Conservation (phyloP, 2,888 invertebrate species). For the Melolontha melolontha region DNA sequence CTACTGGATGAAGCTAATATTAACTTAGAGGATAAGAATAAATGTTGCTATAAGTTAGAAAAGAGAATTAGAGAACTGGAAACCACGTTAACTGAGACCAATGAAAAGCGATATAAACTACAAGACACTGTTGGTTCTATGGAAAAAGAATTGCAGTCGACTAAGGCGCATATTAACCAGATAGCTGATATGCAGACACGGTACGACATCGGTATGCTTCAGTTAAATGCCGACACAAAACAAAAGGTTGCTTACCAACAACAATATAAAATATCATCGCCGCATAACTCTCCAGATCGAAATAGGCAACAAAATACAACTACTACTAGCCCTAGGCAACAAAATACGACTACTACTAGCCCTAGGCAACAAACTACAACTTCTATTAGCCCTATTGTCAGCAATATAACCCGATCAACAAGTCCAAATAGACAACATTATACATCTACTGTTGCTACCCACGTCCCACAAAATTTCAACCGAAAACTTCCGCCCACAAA, state of each 20-base stretch:
- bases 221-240: constrained; percentile 17
- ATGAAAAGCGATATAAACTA: constrained; percentile 61
- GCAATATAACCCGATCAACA: neutral
- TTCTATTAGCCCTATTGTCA: too few species aligned
- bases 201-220: constrained; percentile 53
- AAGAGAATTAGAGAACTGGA: constrained; percentile 58
- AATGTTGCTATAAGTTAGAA: constrained; percentile 55
- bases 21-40: constrained; percentile 55
- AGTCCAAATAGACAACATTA: neutral
- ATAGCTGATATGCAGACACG: constrained; percentile 59
- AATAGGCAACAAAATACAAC: neutral
- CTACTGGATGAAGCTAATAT: constrained; percentile 57
- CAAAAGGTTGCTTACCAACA: neutral
- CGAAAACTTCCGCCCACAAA: neutral
- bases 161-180: constrained; percentile 59
- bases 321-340: neutral
- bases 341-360: too few species aligned
- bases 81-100: constrained; percentile 56
- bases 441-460: neutral
- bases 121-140: constrained; percentile 60
- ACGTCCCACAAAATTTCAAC: neutral
- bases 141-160: constrained; percentile 62
- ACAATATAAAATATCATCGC: neutral
- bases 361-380: neutral
- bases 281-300: neutral